Evolutionary conservation across 2,888 invertebrate genomes (phyloP), one percentile per base, ranked within the genome.

Genomic region (Callimorpha dominula): DNA sequence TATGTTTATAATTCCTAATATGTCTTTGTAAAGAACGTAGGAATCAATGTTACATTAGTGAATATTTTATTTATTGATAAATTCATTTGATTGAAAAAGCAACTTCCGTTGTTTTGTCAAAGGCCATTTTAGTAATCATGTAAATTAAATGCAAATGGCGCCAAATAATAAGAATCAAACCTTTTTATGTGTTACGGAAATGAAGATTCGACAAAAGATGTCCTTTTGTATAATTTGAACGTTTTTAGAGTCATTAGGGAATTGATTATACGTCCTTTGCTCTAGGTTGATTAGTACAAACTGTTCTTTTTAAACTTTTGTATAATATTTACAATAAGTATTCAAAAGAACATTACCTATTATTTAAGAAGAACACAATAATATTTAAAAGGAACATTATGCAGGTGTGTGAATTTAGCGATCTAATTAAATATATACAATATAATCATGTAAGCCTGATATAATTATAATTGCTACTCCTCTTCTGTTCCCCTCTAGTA

Each of bases 91-190:
- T 85, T 85, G 77, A 84, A 85, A 85, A 85, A 80, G 70, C 73
- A 72, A n/a, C 76, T 84, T 87, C 87, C 87, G 81, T 65, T 70
- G 75, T 81, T 81, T 80, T 81, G 84, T 85, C 68, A 70, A 71
- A 76, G 73, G 78, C 85, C 82, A 87, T 87, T 86, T 84, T 77
- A 65, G 68, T 72, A 68, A 66, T 64, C 79, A 79, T 85, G 76
- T 78, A 71, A 80, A 83, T 77, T 42, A 70, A 83, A 86, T 86
- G 86, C 83, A 86, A 86, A 87, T 86, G 83, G 84, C 80, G 71
- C 50, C 50, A 60, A 77, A 75, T 76, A 77, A 67, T 73, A 66
- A 46, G 49, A 68, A 31, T 68, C 68, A 68, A 43, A 65, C 71
- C 67, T 74, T 81, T 67, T 79, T 81, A 75, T 60, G 67, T 72